Evolutionary conservation across 2,888 invertebrate species (phyloP), one percentile per base, ranked within the genome.

Genomic region (Drosophila trichaetosa): DNA sequence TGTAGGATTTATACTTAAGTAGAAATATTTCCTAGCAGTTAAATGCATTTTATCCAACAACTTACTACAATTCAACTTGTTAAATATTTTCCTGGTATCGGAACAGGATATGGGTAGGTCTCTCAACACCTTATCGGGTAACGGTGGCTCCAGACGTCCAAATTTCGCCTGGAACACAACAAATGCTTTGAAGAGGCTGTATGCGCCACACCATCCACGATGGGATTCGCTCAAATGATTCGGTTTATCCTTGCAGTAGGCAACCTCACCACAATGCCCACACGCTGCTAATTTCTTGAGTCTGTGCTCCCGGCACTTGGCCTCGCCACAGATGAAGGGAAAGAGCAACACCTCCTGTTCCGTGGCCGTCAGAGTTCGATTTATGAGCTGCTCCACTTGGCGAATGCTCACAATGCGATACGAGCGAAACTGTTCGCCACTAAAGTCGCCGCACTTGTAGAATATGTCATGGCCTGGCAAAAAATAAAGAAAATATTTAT

Each of bases 311-410:
- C 95, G 93, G 84, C 96, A 96, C 0, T 90, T 90, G 0, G 92
- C 84, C 10, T 94, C 92, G 0, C 91, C 91, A 78, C 96, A 96
- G 6, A 95, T 92, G 65, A 95, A 94, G 0, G 96, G 96, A 83
- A 96, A 96, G 29, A 96, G 92, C 31, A 96, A 90, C 0, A 95
- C 94, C 87, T 96, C 96, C 72, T 95, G 95, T 89, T 96, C 96
- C 93, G 95, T 96, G 0, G 95, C 94, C 18, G 94, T 93, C 51
- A 96, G 87, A 3, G 93, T 91, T 13, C 96, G 93, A 73, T 94
- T 94, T 5, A 96, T 91, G 3, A 94, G 92, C 64, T 94, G 93
- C 88, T 95, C 95, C 63, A 95, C 94, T 0, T 95, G 94, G 1
- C 94, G 94, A 54, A 96, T 95, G 85, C 94, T 94, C 73, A 95